phyloP scores from a whole-genome alignment of 2,113 vertebrate species.

The Rhea pennata region DNA sequence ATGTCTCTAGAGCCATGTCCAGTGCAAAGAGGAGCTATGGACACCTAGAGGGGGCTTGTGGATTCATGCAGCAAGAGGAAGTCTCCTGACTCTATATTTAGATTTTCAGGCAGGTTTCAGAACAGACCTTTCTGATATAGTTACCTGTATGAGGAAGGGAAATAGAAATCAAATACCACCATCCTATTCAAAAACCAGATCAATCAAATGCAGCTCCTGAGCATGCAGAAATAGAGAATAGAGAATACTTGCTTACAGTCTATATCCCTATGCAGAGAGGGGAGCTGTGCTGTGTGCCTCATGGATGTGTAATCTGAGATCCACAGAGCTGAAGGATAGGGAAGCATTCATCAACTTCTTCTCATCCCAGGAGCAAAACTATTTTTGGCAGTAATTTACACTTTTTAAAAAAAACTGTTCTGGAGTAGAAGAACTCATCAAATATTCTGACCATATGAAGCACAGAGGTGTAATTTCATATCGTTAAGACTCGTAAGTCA shows the following conservation, averaged over 20 bases:
- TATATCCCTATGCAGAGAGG: not conserved
- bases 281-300: not conserved
- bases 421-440: not conserved
- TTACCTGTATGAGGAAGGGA: not conserved
- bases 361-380: not conserved
- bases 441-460: not conserved
- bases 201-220: not conserved
- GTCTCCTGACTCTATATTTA: not conserved
- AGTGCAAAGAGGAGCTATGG: too few relatives aligned
- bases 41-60: too few relatives aligned
- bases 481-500: not conserved
- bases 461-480: not conserved
- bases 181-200: not conserved
- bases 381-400: not conserved
- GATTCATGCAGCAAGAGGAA: not conserved
- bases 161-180: not conserved
- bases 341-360: not conserved
- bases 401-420: not conserved
- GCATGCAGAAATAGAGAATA: not conserved
- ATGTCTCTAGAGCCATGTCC: not conserved
- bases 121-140: not conserved
- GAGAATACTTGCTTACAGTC: not conserved
- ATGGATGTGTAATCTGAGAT: not conserved
- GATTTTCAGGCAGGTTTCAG: not conserved
- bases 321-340: not conserved